Conservation (phyloP, 2,797 vertebrate genomes). For the Aldrovandia affinis region DNA sequence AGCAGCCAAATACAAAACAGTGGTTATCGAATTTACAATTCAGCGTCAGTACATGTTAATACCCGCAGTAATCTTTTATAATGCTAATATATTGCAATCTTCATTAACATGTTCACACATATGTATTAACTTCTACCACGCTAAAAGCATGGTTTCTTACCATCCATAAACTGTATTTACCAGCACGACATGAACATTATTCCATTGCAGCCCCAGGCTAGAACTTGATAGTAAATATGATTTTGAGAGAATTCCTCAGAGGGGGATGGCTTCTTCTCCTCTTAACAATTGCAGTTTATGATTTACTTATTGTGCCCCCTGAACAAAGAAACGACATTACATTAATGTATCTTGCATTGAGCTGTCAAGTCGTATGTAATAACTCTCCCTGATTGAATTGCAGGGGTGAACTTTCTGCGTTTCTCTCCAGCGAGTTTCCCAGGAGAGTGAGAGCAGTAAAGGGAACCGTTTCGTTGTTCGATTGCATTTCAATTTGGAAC, state of each 20-base stretch:
- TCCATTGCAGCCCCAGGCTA: not conserved
- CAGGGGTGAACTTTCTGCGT: slow-evolving; percentile 17
- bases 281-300: slow-evolving; percentile 33
- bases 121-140: not conserved
- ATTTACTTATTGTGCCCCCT: slow-evolving; percentile 34
- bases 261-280: not conserved
- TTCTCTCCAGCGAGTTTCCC: not conserved
- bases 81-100: slow-evolving; percentile 25
- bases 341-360: slow-evolving; percentile 32
- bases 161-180: not conserved
- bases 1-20: not conserved
- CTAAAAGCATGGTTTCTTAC: slow-evolving; percentile 10
- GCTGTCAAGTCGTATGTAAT: slow-evolving; percentile 23
- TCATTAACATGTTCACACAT: slow-evolving; percentile 33
- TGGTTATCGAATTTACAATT: not conserved
- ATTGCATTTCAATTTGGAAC: not conserved
- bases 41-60: not conserved
- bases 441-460: not conserved
- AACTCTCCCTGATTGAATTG: slow-evolving; percentile 37
- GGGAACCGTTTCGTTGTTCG: not conserved
- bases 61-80: slow-evolving; percentile 2
- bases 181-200: not conserved
- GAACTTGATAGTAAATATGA: slow-evolving; percentile 3
- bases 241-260: slow-evolving; percentile 24
- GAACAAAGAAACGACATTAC: slow-evolving; percentile 34